Evolutionary conservation across 2,888 invertebrate species (phyloP).

Genomic region (Metellina segmentata): DNA sequence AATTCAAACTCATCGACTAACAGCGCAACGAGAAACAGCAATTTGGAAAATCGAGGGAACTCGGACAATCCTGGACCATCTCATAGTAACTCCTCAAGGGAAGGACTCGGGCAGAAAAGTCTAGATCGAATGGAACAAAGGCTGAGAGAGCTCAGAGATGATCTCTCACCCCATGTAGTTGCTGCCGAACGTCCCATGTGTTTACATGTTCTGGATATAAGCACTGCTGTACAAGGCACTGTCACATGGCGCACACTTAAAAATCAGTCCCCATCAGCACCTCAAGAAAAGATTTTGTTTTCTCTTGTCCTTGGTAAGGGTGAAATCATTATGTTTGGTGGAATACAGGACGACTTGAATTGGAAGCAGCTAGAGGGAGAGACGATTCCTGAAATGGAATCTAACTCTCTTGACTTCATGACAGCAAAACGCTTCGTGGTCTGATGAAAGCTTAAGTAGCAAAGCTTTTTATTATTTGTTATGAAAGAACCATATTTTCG

Average conservation of each 20-base stretch:
- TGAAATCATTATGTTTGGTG: slow-evolving; percentile 97
- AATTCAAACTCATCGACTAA: background rate
- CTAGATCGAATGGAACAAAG: slow-evolving; percentile 53
- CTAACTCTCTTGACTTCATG: slow-evolving; percentile 89
- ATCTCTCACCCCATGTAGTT: background rate
- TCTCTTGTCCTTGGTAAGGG: slow-evolving; percentile 93
- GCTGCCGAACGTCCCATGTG: slow-evolving; percentile 85
- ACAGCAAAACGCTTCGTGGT: slow-evolving; percentile 84
- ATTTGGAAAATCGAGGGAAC: background rate
- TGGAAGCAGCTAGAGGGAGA: slow-evolving; percentile 83
- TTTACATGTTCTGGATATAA: slow-evolving; percentile 92
- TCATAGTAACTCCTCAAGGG: background rate
- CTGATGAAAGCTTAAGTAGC: slow-evolving; percentile 39
- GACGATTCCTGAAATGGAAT: slow-evolving; percentile 86
- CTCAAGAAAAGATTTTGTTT: slow-evolving; percentile 94
- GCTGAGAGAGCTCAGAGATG: slow-evolving; percentile 81
- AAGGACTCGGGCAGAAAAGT: slow-evolving; percentile 7
- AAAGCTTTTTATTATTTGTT: background rate
- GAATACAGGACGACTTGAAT: slow-evolving; percentile 89
- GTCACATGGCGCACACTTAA: slow-evolving; percentile 81
- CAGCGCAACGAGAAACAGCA: background rate
- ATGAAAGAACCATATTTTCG: background rate
- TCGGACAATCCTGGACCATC: background rate
- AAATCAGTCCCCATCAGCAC: slow-evolving; percentile 81
- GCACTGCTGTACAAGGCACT: slow-evolving; percentile 85